A percentile compares a stretch with the other conserved stretches of the same genome.
phyloP scores from a whole-genome alignment of 1,140 invertebrate species.

The Cydia strobilella region DNA sequence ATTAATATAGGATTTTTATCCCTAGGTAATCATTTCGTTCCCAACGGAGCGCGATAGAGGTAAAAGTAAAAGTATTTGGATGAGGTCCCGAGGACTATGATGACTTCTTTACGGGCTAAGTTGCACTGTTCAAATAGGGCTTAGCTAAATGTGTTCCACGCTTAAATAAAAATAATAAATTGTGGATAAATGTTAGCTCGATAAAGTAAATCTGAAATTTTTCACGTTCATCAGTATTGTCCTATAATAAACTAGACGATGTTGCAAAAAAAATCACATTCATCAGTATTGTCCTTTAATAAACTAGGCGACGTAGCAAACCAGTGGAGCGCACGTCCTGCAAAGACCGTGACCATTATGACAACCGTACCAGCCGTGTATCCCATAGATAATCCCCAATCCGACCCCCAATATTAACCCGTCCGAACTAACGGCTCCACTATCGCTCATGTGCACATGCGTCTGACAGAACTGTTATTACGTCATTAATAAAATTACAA shows the following conservation, averaged over 20 bases:
- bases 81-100: no score
- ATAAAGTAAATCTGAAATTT: no score
- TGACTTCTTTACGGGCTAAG: no score
- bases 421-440: constrained; percentile 73
- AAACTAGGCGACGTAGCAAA: not conserved
- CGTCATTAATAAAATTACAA: constrained; percentile 81
- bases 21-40: no score
- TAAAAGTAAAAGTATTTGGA: no score
- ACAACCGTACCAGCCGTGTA: constrained; percentile 50
- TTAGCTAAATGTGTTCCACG: no score
- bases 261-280: not conserved
- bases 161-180: no score
- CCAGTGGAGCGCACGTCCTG: constrained; percentile 14
- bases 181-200: no score
- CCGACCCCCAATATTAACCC: constrained; percentile 73
- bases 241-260: not conserved
- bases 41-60: no score
- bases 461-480: constrained; percentile 79
- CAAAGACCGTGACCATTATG: constrained; percentile 32
- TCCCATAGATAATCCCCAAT: constrained; percentile 67
- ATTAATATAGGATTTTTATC: no score
- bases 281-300: not conserved
- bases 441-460: constrained; percentile 77
- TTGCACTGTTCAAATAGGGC: no score
- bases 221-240: no score